Base-by-base conservation (phyloP, 1,140 invertebrate genomes). In the Drosophila bocki region DNA sequence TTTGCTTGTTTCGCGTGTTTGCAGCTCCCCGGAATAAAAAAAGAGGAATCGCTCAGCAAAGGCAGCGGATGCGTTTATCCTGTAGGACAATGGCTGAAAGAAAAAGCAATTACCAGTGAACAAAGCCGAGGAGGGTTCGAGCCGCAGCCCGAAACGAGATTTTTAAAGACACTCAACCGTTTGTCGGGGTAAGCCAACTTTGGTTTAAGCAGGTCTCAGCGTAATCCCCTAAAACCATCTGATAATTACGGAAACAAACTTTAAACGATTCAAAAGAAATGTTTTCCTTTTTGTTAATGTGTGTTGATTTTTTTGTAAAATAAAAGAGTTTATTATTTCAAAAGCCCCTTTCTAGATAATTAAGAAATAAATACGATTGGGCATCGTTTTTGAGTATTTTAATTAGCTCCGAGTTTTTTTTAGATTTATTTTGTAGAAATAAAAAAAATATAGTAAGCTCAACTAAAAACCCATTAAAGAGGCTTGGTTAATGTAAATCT, bases 41-140 rank as follows among this genome's bases (percentile, higher is more conserved):
- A 22, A 54, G 13, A 54, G 33, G 54, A 45, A 45, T 59, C 54
- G 22, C 63, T 60, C 41, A 19, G 54, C 45, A 53, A 26, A 33
- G 33, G 51, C 60, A 51, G 53, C 39, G 53, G 37, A 72, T 72
- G 67, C 69, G 67, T 72, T 72, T 59, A 72, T 72, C 69, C 69
- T 32, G 32, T 44, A 48, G 45, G 44, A 72, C 69, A 59, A 72
- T 72, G 69, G 68, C 67, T 72, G 69, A 72, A 71, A 72, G 69
- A 69, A 72, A 72, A 72, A 72, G 69, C 69, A 72, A 72, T 72
- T 72, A 72, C 69, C 69, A 72, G 67, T 48, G 53, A 72, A 71
- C 68, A 72, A 71, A 72, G 45, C 67, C 69, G 44, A 72, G 29
- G 37, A 37, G 44, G 45, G 67, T 35, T 32, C 35, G 53, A 50